phyloP scores from a whole-genome alignment of 2,888 invertebrate genomes.

The Neoitamus cyanurus region DNA sequence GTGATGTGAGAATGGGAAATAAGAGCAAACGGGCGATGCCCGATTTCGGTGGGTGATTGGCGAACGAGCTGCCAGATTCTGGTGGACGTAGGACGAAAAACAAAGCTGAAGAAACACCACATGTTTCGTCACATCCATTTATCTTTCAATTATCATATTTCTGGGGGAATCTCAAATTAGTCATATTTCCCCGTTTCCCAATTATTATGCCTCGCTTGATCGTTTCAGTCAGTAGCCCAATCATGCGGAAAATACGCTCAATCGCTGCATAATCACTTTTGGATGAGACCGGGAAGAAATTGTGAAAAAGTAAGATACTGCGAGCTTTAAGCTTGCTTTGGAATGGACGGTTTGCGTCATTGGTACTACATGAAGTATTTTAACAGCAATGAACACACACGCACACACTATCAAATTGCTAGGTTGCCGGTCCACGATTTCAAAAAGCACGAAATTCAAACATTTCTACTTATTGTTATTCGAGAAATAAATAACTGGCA shows the following conservation, averaged over 20 bases:
- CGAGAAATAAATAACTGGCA: too few species aligned
- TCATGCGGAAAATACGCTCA: background rate
- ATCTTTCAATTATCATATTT: background rate
- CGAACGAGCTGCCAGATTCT: background rate
- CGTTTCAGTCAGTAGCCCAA: background rate
- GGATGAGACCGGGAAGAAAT: background rate
- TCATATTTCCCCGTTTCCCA: background rate
- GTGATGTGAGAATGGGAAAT: background rate
- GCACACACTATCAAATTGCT: too few species aligned
- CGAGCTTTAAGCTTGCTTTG: background rate
- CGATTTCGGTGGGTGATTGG: background rate
- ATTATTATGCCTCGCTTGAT: background rate
- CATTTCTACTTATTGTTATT: too few species aligned
- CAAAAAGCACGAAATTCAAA: too few species aligned
- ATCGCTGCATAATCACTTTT: background rate
- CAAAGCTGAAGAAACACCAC: background rate
- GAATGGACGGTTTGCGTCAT: background rate
- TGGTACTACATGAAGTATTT: background rate
- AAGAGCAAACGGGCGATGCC: background rate
- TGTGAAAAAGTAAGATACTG: background rate
- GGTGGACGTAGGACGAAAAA: background rate
- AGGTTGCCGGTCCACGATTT: too few species aligned
- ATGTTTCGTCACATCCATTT: background rate
- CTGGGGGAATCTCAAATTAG: background rate
- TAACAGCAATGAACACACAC: too few species aligned